Evolutionary conservation across 2,113 vertebrate genomes (phyloP).

Genomic region (Camelus dromedarius): DNA sequence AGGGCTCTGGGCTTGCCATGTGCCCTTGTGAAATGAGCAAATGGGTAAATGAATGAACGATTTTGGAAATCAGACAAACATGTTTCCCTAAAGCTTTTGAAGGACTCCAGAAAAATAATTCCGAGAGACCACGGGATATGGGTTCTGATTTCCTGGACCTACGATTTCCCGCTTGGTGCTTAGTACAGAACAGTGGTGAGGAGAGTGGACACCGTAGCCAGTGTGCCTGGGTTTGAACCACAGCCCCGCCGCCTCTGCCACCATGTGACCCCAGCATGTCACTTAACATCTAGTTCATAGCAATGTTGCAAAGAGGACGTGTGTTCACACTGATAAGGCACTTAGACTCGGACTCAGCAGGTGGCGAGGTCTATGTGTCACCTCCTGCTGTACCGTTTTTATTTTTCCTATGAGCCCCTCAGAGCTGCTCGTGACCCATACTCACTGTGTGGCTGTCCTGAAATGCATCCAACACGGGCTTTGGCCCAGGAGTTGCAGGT

Average conservation of each 20-base stretch:
- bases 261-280: neutral
- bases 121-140: neutral
- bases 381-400: neutral
- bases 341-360: neutral
- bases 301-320: neutral
- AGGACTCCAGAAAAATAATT: neutral
- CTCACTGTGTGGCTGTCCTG: neutral
- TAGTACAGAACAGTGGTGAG: neutral
- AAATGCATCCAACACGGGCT: neutral
- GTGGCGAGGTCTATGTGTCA: accelerated
- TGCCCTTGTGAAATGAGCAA: neutral
- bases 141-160: neutral
- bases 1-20: neutral
- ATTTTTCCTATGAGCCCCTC: neutral
- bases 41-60: neutral
- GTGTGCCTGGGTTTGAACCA: neutral
- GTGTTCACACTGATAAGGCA: neutral
- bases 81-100: neutral
- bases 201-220: neutral
- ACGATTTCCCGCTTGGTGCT: neutral
- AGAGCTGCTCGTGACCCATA: neutral
- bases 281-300: neutral
- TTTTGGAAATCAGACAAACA: neutral
- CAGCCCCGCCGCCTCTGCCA: neutral
- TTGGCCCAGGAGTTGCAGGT: neutral